A percentile compares a stretch with the other conserved stretches of the same genome.
Evolutionary conservation across 2,113 vertebrate species (phyloP).

Genomic region (Paratilapia polleni): DNA sequence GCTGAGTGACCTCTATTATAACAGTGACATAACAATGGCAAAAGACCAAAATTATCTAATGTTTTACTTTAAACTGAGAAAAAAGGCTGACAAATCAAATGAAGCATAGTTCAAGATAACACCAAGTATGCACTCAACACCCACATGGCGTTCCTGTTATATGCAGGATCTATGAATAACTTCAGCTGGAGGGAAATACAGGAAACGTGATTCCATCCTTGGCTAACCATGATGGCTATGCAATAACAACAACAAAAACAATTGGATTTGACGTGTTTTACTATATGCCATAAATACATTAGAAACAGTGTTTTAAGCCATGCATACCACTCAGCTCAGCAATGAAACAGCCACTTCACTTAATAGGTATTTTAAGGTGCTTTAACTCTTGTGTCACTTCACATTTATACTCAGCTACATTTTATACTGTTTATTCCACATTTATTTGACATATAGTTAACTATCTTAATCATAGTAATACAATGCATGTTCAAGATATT

Average conservation of each 20-base stretch:
- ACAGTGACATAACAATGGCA: not conserved
- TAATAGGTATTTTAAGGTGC: too few relatives aligned
- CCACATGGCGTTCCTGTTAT: constrained; percentile 29
- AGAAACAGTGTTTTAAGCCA: not conserved
- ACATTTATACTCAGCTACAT: too few relatives aligned
- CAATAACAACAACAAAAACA: not conserved
- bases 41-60: not conserved
- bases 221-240: not conserved
- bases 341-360: too few relatives aligned
- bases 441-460: too few relatives aligned
- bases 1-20: constrained; percentile 8
- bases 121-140: not conserved
- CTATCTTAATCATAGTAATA: too few relatives aligned
- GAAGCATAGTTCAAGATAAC: constrained; percentile 14
- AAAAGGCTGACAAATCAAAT: constrained; percentile 14
- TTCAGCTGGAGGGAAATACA: constrained; percentile 32
- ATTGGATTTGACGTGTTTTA: not conserved
- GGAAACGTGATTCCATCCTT: constrained; percentile 13
- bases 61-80: not conserved
- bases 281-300: not conserved
- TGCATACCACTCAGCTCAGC: too few relatives aligned
- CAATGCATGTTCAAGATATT: too few relatives aligned
- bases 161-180: constrained; percentile 45
- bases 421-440: too few relatives aligned
- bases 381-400: not conserved